Percentiles rank a stretch among this genome's conserved stretches.
Evolutionary conservation across 2,797 vertebrate genomes (phyloP).

Genomic region (Myotis myotis): DNA sequence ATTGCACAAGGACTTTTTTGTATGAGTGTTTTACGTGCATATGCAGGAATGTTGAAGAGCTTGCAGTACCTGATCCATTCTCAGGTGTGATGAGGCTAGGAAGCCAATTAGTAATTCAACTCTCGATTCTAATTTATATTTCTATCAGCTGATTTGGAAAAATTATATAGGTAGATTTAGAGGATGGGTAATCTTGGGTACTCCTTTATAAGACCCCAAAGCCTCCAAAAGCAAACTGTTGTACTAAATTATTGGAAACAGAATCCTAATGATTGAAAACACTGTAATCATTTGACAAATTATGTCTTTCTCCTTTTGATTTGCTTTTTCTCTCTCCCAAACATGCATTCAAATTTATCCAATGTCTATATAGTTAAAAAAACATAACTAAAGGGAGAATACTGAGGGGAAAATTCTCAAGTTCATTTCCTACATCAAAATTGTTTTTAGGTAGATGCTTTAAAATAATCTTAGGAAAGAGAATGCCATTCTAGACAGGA

Average conservation of each 20-base stretch:
- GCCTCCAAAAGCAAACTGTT: background rate
- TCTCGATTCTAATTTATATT: background rate
- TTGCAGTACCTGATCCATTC: background rate
- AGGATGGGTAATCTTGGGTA: background rate
- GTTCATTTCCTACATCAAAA: constrained; percentile 12
- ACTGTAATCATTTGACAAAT: background rate
- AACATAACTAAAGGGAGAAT: background rate
- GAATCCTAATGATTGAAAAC: background rate
- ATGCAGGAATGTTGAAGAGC: background rate
- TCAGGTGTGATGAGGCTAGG: background rate
- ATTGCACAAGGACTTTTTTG: background rate
- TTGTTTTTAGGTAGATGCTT: constrained; percentile 8
- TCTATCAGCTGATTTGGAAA: background rate
- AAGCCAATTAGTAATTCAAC: background rate
- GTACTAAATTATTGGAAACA: background rate
- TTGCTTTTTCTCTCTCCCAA: background rate
- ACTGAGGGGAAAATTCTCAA: background rate
- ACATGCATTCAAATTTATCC: background rate
- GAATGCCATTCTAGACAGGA: constrained; percentile 24
- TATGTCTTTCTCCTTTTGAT: background rate
- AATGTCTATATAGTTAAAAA: background rate
- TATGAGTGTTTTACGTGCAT: background rate
- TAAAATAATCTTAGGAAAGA: constrained; percentile 19
- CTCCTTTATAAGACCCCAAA: background rate
- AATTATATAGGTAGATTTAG: background rate